Conservation (phyloP, 2,888 invertebrate genomes). For the Alentia gelatinosa region DNA sequence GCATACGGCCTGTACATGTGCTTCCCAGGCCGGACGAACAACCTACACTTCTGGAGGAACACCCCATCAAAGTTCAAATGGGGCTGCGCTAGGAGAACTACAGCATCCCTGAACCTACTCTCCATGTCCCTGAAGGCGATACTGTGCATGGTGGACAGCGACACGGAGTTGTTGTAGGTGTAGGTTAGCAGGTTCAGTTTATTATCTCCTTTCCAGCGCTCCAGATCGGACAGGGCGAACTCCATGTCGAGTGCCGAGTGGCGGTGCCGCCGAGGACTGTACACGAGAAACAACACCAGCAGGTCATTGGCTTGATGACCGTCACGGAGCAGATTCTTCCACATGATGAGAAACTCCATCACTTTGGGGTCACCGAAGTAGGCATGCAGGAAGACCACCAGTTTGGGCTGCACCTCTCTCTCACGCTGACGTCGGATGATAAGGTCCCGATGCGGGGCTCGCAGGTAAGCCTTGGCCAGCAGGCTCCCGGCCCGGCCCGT, state of each 20-base stretch:
- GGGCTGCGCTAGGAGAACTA: constrained; percentile 7
- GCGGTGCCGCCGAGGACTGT: neutral
- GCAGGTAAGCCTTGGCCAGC: neutral
- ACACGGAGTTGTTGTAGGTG: neutral
- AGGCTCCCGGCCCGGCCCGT: neutral
- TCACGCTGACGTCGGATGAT: neutral
- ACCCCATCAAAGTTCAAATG: constrained; percentile 28
- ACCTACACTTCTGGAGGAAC: constrained; percentile 32
- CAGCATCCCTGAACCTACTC: neutral
- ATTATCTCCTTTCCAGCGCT: constrained; percentile 13
- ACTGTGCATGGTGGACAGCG: neutral
- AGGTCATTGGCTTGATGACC: neutral
- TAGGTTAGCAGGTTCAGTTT: neutral
- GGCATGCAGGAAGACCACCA: constrained; percentile 42
- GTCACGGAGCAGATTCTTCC: neutral
- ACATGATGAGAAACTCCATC: constrained; percentile 39
- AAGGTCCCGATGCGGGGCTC: neutral
- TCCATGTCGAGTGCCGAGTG: neutral
- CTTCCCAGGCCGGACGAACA: constrained; percentile 24
- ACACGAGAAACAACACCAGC: constrained; percentile 18
- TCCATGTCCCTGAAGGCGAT: neutral
- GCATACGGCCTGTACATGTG: constrained; percentile 28
- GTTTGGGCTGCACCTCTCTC: neutral
- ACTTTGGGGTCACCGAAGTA: constrained; percentile 17
- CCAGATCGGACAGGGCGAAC: neutral